phyloP scores from a whole-genome alignment of 92 coral and sea anemone genomes.

The Palythoa grandiflora region DNA sequence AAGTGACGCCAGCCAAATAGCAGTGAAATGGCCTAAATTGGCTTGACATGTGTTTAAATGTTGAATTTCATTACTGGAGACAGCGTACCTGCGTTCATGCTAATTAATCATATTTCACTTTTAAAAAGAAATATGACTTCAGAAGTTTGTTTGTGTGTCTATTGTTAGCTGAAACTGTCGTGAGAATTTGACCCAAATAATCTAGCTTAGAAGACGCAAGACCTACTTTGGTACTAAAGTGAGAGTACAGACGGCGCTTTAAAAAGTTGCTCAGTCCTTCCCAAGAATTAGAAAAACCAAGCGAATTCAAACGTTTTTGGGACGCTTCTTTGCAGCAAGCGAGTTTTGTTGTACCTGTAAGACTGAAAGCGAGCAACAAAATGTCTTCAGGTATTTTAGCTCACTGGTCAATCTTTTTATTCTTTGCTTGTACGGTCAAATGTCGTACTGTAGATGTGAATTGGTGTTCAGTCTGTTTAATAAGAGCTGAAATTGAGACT shows the following conservation, averaged over 20 bases:
- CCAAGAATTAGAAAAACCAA: not conserved
- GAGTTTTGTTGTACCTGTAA: no score
- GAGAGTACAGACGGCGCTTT: not conserved
- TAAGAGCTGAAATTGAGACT: conserved; percentile 28
- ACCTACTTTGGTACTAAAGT: not conserved
- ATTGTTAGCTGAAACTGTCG: conserved; percentile 27
- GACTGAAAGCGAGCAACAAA: not conserved
- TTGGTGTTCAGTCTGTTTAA: conserved; percentile 27
- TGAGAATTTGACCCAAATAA: conserved; percentile 40
- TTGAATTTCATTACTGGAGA: conserved; percentile 21
- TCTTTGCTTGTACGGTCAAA: not conserved
- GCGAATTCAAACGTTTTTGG: not conserved
- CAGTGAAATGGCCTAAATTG: not conserved
- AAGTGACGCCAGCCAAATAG: not conserved
- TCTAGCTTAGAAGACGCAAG: not conserved
- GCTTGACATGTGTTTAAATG: not conserved
- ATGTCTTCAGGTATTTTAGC: not conserved
- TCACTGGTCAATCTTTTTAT: conserved; percentile 31
- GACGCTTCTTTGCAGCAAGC: not conserved
- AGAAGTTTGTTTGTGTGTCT: conserved; percentile 31
- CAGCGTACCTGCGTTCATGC: conserved; percentile 22
- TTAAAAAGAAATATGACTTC: conserved; percentile 30
- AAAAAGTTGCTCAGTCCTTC: not conserved
- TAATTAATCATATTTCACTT: conserved; percentile 45
- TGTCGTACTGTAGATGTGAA: conserved; percentile 38